Evolutionary conservation across 2,888 invertebrate species (phyloP).

Genomic region (Brachyopa scutellaris): DNA sequence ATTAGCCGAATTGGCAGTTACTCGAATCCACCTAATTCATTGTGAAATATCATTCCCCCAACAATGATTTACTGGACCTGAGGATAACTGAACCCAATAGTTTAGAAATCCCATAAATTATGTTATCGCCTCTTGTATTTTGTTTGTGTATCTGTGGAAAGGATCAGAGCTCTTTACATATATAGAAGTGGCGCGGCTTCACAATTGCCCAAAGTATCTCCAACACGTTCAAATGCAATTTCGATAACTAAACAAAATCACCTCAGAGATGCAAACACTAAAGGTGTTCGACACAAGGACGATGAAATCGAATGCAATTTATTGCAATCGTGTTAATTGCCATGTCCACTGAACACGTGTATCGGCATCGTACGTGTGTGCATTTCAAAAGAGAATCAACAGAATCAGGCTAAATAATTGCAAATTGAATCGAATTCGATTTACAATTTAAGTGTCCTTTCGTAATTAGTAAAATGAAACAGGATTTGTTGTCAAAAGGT

Average conservation of each 20-base stretch:
- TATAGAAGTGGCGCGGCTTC: not conserved
- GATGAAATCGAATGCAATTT: not conserved
- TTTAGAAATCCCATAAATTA: not conserved
- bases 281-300: not conserved
- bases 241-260: slow-evolving; percentile 16
- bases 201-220: not conserved
- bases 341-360: not conserved
- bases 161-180: not conserved
- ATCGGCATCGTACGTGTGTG: not conserved
- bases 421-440: slow-evolving; percentile 1
- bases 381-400: not conserved
- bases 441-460: not conserved
- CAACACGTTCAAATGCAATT: not conserved
- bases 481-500: not conserved
- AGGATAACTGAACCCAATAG: not conserved
- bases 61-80: not conserved
- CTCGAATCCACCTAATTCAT: no score
- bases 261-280: not conserved
- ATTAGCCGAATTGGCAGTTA: no score
- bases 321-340: slow-evolving; percentile 9
- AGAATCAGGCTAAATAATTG: not conserved
- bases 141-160: not conserved
- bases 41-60: no score
- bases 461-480: not conserved
- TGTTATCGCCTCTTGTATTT: not conserved